Evolutionary conservation across 2,113 vertebrate genomes (phyloP).

Genomic region (Gymnogyps californianus): DNA sequence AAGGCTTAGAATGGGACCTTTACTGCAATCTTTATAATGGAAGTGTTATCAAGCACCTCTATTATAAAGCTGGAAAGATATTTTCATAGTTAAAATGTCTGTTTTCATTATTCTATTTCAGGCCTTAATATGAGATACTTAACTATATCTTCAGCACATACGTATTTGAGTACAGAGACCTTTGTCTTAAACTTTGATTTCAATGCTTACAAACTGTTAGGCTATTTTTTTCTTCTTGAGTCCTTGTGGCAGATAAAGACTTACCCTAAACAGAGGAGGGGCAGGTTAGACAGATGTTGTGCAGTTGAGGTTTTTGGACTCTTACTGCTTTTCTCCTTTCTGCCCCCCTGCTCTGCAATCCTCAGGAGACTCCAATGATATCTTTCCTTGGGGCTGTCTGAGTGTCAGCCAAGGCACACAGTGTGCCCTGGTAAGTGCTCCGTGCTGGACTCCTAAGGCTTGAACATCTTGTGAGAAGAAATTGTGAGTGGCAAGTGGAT

Average conservation of each 20-base stretch:
- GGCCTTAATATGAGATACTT: background rate
- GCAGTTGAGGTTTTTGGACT: accelerated
- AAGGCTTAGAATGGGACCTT: background rate
- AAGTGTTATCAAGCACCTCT: background rate
- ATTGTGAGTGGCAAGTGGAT: background rate
- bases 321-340: background rate
- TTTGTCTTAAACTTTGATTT: background rate
- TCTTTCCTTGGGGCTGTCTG: background rate
- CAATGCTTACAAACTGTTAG: background rate
- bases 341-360: background rate
- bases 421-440: background rate
- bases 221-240: background rate
- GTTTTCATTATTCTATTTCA: background rate
- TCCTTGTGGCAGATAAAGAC: background rate
- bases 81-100: background rate
- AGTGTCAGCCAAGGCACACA: background rate
- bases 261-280: background rate
- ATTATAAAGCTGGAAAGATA: background rate
- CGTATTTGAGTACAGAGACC: background rate
- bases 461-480: background rate
- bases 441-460: background rate
- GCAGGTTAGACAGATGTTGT: background rate
- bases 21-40: background rate
- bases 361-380: background rate
- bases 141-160: background rate